Percentiles rank a stretch among this genome's conserved stretches.
Evolutionary conservation across 2,888 invertebrate species (phyloP).

Genomic region (Gandaritis pyraliata): DNA sequence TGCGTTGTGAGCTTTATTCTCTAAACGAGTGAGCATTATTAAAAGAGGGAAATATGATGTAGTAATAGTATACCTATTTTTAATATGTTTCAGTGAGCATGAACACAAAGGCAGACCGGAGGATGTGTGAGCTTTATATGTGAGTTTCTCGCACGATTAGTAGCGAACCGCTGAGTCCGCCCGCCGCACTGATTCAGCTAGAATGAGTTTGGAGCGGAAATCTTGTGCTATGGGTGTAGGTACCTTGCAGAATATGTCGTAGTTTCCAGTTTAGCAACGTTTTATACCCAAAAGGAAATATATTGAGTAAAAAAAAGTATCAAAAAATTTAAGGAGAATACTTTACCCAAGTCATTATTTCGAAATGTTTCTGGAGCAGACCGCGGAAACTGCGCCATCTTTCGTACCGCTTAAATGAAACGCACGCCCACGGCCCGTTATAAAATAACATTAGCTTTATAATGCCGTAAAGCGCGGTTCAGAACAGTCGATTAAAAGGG

Average conservation of each 20-base stretch:
- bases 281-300: conserved; percentile 8
- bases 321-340: conserved; percentile 11
- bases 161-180: conserved; percentile 49
- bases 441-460: conserved; percentile 67
- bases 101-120: conserved; percentile 41
- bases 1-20: conserved; percentile 44
- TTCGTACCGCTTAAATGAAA: conserved; percentile 60
- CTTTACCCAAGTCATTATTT: conserved; percentile 26
- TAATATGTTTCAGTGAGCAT: conserved; percentile 47
- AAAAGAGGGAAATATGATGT: conserved; percentile 43
- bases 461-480: conserved; percentile 59
- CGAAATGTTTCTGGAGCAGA: conserved; percentile 26
- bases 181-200: conserved; percentile 50
- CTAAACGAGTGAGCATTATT: conserved; percentile 49
- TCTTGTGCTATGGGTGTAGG: conserved; percentile 18
- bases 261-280: not conserved
- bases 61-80: conserved; percentile 38
- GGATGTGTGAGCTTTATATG: conserved; percentile 46
- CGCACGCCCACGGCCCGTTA: conserved; percentile 58
- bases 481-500: conserved; percentile 64
- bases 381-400: conserved; percentile 38
- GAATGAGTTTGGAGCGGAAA: conserved; percentile 34
- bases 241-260: conserved; percentile 13
- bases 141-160: conserved; percentile 53
- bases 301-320: not conserved